Base-by-base conservation (phyloP, 2,113 vertebrate species). In the Alethe castanea region DNA sequence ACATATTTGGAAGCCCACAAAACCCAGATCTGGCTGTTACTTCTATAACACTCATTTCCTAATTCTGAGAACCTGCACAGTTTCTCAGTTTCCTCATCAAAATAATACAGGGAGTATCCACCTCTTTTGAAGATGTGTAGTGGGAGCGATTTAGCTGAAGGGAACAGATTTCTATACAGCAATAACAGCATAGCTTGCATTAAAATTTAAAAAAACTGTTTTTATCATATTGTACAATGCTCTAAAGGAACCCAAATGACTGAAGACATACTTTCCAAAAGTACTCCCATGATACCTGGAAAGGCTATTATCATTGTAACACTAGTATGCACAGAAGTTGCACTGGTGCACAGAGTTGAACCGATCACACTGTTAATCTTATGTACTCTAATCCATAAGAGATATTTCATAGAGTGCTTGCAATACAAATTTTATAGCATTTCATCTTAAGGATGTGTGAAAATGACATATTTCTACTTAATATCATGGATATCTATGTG, bases 41-140 rank as follows among this genome's bases (percentile, higher is more conserved):
- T 94, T 79, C 70, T 87, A 2, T 79, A 81, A 52, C 62, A 35
- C 35, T 86, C 69, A 44, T 74, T 87, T n/a, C 17, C 25, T 74
- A 60, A n/a, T 74, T 67, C 53, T 40, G 48, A 67, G 84, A 79
- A 91, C 48, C 81, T 89, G 84, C 70, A 60, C 7, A 24, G 25
- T 92, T 95, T 92, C 80, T 88, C 50, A 38, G 59, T 88, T 94
- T 92, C 66, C 47, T 83, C 67, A 50, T 86, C 64, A 86, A 62
- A 83, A 59, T 54, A 78, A 33, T 65, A 42, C 15, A 28, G 13
- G 11, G 40, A 72, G 8, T 40, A 72, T 62, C 71, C 33, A 47
- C 19, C 17, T 65, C 54, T 69, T 90, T 73, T 70, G 60, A 61
- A 50, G 60, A 47, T 20, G 33, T 36, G 17, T 44, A 61, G 24